These are phyloP conservation scores for Hormiphora californensis DNA, from an alignment of 37 sponge, comb jelly and placozoan species.

Conservation along the genomic window DNA sequence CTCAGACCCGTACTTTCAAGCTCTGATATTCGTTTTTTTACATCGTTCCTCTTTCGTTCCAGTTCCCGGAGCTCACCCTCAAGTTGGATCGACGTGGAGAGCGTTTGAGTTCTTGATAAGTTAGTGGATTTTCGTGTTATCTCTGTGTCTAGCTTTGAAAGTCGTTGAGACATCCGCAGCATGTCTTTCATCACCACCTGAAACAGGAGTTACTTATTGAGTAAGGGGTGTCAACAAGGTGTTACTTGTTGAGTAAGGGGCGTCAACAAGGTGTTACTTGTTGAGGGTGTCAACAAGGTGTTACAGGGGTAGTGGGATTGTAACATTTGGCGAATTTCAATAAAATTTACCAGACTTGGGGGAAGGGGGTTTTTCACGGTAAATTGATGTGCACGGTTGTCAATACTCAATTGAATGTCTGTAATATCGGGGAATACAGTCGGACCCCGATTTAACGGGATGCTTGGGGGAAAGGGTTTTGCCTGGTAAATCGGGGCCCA, in stretches of 20 bases:
- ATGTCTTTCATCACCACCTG: slow-evolving; percentile 38
- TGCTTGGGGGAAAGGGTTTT: too few species aligned
- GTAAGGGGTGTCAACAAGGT: neutral
- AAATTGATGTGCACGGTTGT: too few species aligned
- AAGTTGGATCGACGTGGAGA: neutral
- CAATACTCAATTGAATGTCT: too few species aligned
- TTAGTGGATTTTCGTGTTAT: neutral
- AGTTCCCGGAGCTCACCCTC: slow-evolving; percentile 23
- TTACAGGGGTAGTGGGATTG: too few species aligned
- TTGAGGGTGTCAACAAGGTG: neutral
- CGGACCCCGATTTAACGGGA: too few species aligned
- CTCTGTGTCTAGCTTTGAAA: slow-evolving; percentile 16
- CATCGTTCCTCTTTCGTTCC: neutral
- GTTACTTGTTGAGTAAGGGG: neutral
- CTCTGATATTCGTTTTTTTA: too few species aligned
- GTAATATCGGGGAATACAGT: too few species aligned
- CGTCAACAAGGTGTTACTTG: neutral
- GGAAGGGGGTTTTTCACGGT: too few species aligned
- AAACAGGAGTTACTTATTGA: neutral
- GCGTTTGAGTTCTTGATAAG: neutral
- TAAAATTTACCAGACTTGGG: too few species aligned
- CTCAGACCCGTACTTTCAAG: too few species aligned
- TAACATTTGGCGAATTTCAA: too few species aligned
- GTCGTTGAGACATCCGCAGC: slow-evolving; percentile 7
- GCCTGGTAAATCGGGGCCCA: too few species aligned